phyloP scores from a whole-genome alignment of 2,113 vertebrate genomes.

The Coturnix japonica region DNA sequence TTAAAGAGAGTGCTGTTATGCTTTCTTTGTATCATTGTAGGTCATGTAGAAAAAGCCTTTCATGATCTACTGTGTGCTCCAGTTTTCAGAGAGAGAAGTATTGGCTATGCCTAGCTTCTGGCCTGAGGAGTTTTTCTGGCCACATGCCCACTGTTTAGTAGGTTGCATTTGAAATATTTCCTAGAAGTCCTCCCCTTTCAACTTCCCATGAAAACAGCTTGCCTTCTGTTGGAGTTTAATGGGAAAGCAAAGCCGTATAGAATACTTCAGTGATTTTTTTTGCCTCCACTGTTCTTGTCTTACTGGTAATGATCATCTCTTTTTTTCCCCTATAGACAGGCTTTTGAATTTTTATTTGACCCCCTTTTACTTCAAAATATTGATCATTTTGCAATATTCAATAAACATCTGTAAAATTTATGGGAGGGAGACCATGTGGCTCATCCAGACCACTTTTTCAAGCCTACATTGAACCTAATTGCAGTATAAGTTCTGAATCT shows the following conservation, averaged over 20 bases:
- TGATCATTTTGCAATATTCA: background rate
- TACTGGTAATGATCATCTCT: background rate
- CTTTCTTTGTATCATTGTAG: background rate
- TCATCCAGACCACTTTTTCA: background rate
- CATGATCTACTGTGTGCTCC: background rate
- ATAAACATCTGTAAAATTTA: background rate
- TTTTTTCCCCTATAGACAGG: background rate
- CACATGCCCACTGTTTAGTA: background rate
- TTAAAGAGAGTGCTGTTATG: background rate
- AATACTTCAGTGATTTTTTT: background rate
- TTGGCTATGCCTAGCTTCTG: background rate
- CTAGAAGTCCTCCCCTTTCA: slow-evolving; percentile 17
- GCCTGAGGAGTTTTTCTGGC: slow-evolving; percentile 24
- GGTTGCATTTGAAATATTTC: slow-evolving; percentile 17
- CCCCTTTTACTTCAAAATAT: background rate
- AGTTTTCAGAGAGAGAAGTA: background rate
- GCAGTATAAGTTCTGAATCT: background rate
- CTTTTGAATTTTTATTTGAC: background rate
- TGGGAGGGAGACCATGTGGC: background rate
- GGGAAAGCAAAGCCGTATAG: background rate
- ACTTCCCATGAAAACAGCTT: background rate
- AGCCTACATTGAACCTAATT: background rate
- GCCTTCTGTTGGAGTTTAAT: background rate
- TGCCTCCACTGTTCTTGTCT: background rate
- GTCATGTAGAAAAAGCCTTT: background rate